Evolutionary conservation across 2,797 vertebrate genomes (phyloP).

Genomic region (Gobio occitaniae): DNA sequence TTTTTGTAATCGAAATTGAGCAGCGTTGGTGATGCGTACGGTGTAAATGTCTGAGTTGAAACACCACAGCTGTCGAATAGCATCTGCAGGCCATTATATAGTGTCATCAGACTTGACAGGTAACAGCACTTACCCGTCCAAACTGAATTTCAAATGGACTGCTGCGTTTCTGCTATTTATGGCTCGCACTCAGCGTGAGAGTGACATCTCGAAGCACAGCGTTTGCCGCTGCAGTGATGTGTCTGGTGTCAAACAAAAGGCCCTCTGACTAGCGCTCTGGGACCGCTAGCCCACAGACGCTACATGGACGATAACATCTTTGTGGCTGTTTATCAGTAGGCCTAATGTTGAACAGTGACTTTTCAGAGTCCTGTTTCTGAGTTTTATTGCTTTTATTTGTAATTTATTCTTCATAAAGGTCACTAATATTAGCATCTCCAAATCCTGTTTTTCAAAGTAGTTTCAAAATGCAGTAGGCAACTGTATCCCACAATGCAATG

Average conservation of each 20-base stretch:
- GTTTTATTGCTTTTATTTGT: not conserved
- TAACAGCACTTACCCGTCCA: constrained; percentile 46
- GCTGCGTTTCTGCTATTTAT: constrained; percentile 51
- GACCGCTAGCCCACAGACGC: constrained; percentile 20
- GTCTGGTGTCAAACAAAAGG: constrained; percentile 30
- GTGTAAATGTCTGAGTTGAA: constrained; percentile 5
- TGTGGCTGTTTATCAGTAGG: constrained; percentile 25
- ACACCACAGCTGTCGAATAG: not conserved
- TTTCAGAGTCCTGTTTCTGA: not conserved
- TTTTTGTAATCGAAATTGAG: constrained; percentile 5
- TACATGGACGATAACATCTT: constrained; percentile 21
- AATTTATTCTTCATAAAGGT: not conserved
- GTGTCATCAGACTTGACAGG: constrained; percentile 28
- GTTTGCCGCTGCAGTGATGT: constrained; percentile 42
- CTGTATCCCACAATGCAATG: not conserved
- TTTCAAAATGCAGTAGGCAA: not conserved
- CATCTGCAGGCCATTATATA: constrained; percentile 28
- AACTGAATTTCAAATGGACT: constrained; percentile 44
- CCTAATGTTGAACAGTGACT: not conserved
- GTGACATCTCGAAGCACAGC: constrained; percentile 47
- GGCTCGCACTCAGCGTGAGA: constrained; percentile 44
- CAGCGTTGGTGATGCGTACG: not conserved
- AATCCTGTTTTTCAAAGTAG: not conserved
- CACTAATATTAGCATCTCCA: not conserved
- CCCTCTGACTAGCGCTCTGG: constrained; percentile 38